phyloP scores from a whole-genome alignment of 2,113 vertebrate species.

The Ictidomys tridecemlineatus region DNA sequence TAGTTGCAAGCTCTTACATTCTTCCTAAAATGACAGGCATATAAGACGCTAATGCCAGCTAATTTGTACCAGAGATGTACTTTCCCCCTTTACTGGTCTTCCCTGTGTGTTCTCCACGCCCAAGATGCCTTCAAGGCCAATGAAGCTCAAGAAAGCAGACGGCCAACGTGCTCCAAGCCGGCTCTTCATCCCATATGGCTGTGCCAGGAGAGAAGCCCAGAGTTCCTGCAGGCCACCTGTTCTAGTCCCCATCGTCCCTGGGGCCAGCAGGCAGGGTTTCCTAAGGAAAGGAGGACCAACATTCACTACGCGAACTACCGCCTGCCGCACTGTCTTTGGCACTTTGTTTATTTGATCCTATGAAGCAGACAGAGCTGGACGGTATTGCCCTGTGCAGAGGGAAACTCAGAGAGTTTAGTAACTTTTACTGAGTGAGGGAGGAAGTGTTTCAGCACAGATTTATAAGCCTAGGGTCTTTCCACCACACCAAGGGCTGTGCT shows the following conservation, averaged over 20 bases:
- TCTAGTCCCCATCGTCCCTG: no score
- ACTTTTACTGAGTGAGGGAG: neutral
- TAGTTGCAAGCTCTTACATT: neutral
- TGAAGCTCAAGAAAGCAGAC: neutral
- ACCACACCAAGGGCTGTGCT: no score
- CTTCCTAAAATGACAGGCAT: neutral
- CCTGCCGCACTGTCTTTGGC: neutral
- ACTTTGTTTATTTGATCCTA: neutral
- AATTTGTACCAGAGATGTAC: neutral
- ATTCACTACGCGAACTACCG: rapidly evolving
- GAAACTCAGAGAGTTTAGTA: neutral
- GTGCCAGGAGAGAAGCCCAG: neutral
- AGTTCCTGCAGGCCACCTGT: neutral
- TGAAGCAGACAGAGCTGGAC: neutral
- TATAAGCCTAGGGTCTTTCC: neutral
- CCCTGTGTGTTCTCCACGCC: neutral
- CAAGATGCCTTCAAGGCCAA: no score
- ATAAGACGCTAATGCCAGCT: neutral
- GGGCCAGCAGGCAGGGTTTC: neutral
- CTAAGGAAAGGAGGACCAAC: neutral
- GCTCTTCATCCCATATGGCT: rapidly evolving
- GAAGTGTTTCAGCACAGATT: neutral
- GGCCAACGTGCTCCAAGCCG: neutral
- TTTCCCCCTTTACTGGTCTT: neutral
- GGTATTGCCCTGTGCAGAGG: neutral